Conservation (phyloP, 2,113 vertebrate genomes). For the Sisor rabdophorus region DNA sequence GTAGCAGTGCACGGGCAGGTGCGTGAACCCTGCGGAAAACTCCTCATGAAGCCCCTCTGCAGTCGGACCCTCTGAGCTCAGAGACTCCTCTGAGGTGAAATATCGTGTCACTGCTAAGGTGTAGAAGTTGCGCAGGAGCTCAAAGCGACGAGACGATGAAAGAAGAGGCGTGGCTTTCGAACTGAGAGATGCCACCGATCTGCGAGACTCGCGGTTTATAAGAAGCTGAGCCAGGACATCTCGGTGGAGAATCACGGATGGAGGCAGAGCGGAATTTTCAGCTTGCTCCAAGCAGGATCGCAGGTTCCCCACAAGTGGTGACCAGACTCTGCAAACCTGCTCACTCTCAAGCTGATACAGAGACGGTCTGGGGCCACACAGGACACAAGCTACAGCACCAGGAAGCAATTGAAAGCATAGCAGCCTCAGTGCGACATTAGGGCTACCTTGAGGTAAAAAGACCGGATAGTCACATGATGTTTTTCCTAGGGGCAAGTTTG, state of each 20-base stretch:
- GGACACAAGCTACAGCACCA: conserved; percentile 74
- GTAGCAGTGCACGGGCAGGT: conserved; percentile 73
- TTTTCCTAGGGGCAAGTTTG: conserved; percentile 67
- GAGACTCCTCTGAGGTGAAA: conserved; percentile 70
- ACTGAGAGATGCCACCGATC: conserved; percentile 62
- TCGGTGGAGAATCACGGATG: conserved; percentile 63
- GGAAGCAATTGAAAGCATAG: conserved; percentile 81
- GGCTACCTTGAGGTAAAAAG: conserved; percentile 86
- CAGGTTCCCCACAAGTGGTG: conserved; percentile 73
- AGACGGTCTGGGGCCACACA: conserved; percentile 81
- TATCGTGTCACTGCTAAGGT: conserved; percentile 70
- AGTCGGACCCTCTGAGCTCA: conserved; percentile 38
- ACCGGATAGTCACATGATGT: conserved; percentile 81
- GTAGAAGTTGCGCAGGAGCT: conserved; percentile 78
- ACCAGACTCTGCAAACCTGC: conserved; percentile 78
- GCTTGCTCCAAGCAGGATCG: conserved; percentile 68
- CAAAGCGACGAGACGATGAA: conserved; percentile 64
- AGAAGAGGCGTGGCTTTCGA: conserved; percentile 37
- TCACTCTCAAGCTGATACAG: conserved; percentile 70
- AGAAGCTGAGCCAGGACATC: conserved; percentile 78
- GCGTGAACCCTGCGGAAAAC: conserved; percentile 68
- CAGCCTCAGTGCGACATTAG: conserved; percentile 82
- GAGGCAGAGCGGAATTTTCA: conserved; percentile 63
- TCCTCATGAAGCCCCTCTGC: conserved; percentile 61
- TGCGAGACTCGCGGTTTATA: conserved; percentile 77